A percentile compares a stretch with the other conserved stretches of the same genome.
phyloP scores from a whole-genome alignment of 2,888 invertebrate species.

The Scaptomyza polygonia region DNA sequence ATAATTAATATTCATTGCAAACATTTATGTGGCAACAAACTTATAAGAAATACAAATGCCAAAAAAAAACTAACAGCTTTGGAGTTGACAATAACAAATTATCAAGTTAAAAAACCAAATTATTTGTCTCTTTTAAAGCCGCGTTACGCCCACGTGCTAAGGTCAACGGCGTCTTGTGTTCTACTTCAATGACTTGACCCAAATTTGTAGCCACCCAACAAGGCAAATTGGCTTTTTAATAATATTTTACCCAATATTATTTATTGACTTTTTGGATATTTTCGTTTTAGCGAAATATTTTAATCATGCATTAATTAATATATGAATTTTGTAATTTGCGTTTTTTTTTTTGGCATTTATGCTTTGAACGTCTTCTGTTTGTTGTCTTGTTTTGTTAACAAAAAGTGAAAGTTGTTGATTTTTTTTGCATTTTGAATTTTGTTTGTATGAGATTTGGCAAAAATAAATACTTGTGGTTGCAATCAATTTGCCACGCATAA shows the following conservation, averaged over 20 bases:
- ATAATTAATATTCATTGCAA: conserved; percentile 75
- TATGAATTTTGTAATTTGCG: conserved; percentile 53
- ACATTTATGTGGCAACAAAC: conserved; percentile 59
- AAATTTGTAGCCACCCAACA: conserved; percentile 60
- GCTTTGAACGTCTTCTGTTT: conserved; percentile 22
- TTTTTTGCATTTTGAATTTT: conserved; percentile 15
- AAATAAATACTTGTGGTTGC: conserved; percentile 52
- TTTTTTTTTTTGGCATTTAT: conserved; percentile 44
- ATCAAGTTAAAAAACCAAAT: conserved; percentile 3
- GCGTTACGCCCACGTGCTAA: conserved; percentile 66
- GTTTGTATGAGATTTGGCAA: conserved; percentile 42
- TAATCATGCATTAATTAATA: conserved; percentile 63
- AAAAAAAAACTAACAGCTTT: conserved; percentile 33
- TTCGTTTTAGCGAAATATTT: conserved; percentile 45
- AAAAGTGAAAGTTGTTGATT: conserved; percentile 65
- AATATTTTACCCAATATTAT: neutral
- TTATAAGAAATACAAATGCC: conserved; percentile 54
- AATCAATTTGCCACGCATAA: conserved; percentile 56
- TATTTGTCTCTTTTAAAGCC: conserved; percentile 17
- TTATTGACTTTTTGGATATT: conserved; percentile 5
- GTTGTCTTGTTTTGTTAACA: neutral
- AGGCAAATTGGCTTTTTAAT: conserved; percentile 34
- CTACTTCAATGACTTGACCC: conserved; percentile 75
- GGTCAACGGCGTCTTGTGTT: conserved; percentile 61
- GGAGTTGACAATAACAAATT: conserved; percentile 28